Evolutionary conservation across 2,888 invertebrate genomes (phyloP), one percentile per base, ranked within the genome.

Genomic region (Imbricaverruca yamaguchii): DNA sequence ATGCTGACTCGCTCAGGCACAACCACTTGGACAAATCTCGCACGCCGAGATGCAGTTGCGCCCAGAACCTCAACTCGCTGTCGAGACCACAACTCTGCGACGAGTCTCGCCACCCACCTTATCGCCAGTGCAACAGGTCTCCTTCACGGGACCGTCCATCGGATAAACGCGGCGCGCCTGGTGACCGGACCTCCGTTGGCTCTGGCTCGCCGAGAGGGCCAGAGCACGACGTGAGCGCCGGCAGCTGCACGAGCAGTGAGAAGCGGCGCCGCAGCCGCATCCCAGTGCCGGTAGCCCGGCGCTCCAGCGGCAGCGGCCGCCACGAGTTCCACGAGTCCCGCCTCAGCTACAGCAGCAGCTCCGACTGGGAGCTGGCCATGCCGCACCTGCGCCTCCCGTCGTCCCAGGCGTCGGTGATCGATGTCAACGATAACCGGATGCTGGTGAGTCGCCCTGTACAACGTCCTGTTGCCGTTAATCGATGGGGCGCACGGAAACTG

Each of bases 301-400:
- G 55, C 23, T 13, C 1, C 18, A 55, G 23, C 74, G 15, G 59
- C 21, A 10, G 55, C 59, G 59, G 59, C 7, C 12, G 12, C 15
- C 12, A 59, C 59, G 53, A 74, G 55, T 74, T 74, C 21, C 74
- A 74, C 55, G 74, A 74, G 74, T 74, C 74, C 10, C 74, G 55
- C 21, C 74, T 74, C 39, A 74, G 74, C 74, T 55, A 53, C 74
- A 55, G 11, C 74, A 53, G 74, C 74, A 18, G 55, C 53, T 74
- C 74, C 53, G 74, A 74, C 21, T 53, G 55, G 10, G 55, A 74
- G 74, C 74, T 74, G 74, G 21, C 13, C 18, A 18, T 55, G 21
- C 74, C 74, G 1, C 15, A 39, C 21, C 53, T 55, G 74, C 55
- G 21, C 10, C 74, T 55, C 53, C 74, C 53, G 74, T 9, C 18